Conservation (phyloP, 2,113 vertebrate genomes). For the Lepisosteus oculatus region DNA sequence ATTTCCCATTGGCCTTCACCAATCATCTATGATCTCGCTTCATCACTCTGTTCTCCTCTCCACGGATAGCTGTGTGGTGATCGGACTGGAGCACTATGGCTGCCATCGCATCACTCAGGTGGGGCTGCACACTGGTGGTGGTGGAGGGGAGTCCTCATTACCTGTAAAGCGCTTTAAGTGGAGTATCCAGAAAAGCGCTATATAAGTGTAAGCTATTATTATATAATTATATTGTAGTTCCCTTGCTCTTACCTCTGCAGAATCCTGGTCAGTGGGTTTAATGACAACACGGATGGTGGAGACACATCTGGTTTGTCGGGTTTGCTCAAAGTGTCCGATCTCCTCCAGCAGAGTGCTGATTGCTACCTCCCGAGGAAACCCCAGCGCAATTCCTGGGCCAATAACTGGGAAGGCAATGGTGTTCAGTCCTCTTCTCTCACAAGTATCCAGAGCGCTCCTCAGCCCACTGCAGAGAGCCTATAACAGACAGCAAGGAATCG, state of each 20-base stretch:
- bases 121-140: no score
- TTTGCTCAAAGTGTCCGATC: slow-evolving; percentile 38
- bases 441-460: slow-evolving; percentile 39
- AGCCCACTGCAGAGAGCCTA: slow-evolving; percentile 46
- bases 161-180: no score
- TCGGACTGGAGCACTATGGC: no score
- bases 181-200: no score
- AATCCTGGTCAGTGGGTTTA: slow-evolving; percentile 34
- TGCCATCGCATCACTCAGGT: no score
- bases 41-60: no score
- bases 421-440: slow-evolving; percentile 28
- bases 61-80: no score
- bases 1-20: no score
- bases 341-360: slow-evolving; percentile 37
- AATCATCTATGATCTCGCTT: no score
- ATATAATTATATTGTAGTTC: no score
- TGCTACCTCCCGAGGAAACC: slow-evolving; percentile 30
- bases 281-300: slow-evolving; percentile 45
- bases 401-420: slow-evolving; percentile 54
- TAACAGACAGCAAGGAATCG: background rate
- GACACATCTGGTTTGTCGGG: slow-evolving; percentile 23
- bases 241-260: slow-evolving; percentile 37
- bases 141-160: no score
- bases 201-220: no score
- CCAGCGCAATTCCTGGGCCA: slow-evolving; percentile 43